Percentiles rank a stretch among this genome's conserved stretches.
Evolutionary conservation across 2,888 invertebrate species (phyloP).

Genomic region (Epiperipatus broadwayi): DNA sequence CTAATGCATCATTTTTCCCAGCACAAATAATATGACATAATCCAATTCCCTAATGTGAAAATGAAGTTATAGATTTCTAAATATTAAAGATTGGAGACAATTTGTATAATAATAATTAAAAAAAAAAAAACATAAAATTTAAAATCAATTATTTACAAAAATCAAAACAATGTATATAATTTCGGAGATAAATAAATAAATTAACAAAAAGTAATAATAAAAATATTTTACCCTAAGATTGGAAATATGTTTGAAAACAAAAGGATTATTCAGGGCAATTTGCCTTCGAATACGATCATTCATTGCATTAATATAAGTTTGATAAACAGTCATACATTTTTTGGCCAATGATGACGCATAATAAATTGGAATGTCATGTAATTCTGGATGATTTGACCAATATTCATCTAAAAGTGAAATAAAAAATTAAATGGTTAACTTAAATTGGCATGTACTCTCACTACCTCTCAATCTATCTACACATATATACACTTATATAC

Average conservation of each 20-base stretch:
- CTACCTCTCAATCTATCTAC: no score
- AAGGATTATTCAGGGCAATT: constrained; percentile 94
- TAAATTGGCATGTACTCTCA: no score
- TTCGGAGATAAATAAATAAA: not conserved
- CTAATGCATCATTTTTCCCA: no score
- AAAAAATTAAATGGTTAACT: constrained; percentile 8
- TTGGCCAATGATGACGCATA: constrained; percentile 97
- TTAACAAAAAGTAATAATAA: not conserved
- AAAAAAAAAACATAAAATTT: constrained; percentile 1
- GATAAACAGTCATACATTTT: constrained; percentile 99
- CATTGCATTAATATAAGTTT: constrained; percentile 98
- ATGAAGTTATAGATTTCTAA: no score
- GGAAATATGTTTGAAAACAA: constrained; percentile 92
- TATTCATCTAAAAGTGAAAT: constrained; percentile 55
- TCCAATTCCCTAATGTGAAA: no score
- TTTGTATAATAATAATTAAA: constrained; percentile 10
- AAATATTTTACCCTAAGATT: constrained; percentile 49
- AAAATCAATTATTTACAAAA: constrained; percentile 8
- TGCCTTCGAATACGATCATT: constrained; percentile 88
- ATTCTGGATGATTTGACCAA: constrained; percentile 88
- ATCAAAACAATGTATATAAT: no score
- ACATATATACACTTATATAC: no score
- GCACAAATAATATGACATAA: no score
- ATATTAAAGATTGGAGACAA: no score
- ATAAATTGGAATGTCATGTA: constrained; percentile 96